phyloP scores from a whole-genome alignment of 2,113 vertebrate genomes.

The Enhydra lutris region DNA sequence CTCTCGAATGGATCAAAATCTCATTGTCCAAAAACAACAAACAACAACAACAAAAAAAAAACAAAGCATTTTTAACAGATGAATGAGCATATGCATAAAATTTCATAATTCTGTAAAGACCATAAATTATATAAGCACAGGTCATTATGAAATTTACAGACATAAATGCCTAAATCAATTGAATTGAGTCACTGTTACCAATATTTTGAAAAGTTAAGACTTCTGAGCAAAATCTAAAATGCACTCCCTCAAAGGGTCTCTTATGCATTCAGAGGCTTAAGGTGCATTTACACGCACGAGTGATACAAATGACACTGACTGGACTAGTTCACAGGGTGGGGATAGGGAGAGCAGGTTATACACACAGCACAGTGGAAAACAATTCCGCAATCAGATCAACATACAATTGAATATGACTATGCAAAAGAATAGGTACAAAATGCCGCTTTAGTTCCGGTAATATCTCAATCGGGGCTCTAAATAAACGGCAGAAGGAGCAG shows the following conservation, averaged over 20 bases:
- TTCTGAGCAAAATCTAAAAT: neutral
- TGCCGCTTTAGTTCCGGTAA: neutral
- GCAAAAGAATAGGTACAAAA: neutral
- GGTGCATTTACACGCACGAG: neutral
- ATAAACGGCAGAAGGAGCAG: neutral
- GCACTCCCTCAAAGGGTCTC: neutral
- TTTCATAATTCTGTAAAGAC: neutral
- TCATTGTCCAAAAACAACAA: neutral
- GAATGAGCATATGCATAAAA: neutral
- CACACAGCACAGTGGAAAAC: neutral
- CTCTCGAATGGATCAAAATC: slow-evolving; percentile 48
- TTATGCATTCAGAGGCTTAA: neutral
- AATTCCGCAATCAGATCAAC: neutral
- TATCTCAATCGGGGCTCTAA: neutral
- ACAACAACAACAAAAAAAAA: neutral
- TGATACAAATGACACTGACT: neutral
- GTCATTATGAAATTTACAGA: neutral
- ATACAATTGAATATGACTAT: neutral
- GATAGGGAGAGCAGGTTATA: neutral
- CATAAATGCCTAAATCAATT: neutral
- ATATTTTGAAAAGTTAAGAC: neutral
- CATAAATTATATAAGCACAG: slow-evolving; percentile 3
- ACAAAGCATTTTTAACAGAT: neutral
- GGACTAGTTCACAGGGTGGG: neutral
- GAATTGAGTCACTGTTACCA: neutral